Evolutionary conservation across 2,113 vertebrate species (phyloP).

Genomic region (Sprattus sprattus): DNA sequence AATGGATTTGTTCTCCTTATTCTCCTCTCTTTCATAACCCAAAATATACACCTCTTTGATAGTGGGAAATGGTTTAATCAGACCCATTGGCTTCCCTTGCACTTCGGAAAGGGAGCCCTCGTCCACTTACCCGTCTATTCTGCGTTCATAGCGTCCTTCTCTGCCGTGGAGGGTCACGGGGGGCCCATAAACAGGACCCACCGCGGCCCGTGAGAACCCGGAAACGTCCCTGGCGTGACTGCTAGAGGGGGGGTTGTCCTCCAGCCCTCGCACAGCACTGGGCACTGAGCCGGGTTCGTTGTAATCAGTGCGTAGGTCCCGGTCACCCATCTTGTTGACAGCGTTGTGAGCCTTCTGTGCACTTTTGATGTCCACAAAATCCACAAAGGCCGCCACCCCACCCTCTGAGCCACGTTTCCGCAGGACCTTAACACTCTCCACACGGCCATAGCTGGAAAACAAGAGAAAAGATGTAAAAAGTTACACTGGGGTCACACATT

Average conservation of each 20-base stretch:
- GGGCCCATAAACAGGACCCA: constrained; percentile 93
- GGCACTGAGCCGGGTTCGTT: constrained; percentile 99
- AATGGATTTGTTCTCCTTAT: constrained; percentile 51
- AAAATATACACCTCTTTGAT: constrained; percentile 64
- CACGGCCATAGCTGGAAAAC: constrained; percentile 91
- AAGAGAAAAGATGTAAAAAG: constrained; percentile 38
- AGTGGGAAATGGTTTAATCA: constrained; percentile 58
- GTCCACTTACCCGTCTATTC: constrained; percentile 84
- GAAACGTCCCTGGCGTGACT: constrained; percentile 97
- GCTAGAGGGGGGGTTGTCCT: constrained; percentile 97
- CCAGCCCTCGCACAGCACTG: constrained; percentile 94
- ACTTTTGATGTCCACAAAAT: constrained; percentile 99
- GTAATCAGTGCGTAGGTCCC: constrained; percentile 99
- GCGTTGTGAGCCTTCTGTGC: constrained; percentile 99
- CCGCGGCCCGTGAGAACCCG: constrained; percentile 97
- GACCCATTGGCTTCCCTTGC: constrained; percentile 66
- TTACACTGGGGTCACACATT: neutral
- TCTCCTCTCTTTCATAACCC: constrained; percentile 58
- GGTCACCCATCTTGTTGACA: constrained; percentile 99
- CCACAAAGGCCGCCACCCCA: constrained; percentile 98
- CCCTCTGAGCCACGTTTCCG: constrained; percentile 97
- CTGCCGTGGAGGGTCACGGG: constrained; percentile 97
- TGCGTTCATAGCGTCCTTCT: constrained; percentile 99
- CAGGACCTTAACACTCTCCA: constrained; percentile 98
- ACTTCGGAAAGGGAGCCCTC: constrained; percentile 69